A percentile compares a stretch with the other conserved stretches of the same genome.
phyloP scores from a whole-genome alignment of 30 jellyfish, hydroid and myxozoan genomes.

The Hydra vulgaris region DNA sequence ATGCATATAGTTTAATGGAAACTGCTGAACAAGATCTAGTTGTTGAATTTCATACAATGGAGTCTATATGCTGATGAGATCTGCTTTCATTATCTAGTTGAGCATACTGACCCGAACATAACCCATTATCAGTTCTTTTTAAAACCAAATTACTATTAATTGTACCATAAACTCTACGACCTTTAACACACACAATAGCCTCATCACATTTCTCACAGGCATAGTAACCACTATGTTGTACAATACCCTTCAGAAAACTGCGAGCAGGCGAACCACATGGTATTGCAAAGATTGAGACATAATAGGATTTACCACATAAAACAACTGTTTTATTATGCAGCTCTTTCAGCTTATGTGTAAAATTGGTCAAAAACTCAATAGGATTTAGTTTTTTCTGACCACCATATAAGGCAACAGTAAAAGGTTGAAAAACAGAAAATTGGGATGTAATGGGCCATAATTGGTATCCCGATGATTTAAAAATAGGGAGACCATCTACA shows the following conservation, averaged over 20 bases:
- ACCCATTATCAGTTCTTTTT: not conserved
- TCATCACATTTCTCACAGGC: not conserved
- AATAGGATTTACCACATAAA: not conserved
- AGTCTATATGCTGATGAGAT: not conserved
- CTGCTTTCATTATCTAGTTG: not conserved
- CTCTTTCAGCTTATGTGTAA: slow-evolving; percentile 4
- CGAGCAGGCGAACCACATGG: not conserved
- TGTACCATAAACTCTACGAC: not conserved
- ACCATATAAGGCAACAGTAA: slow-evolving; percentile 32
- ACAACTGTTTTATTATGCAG: not conserved
- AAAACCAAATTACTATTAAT: not conserved
- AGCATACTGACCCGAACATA: not conserved
- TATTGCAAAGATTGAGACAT: not conserved
- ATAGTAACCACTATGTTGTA: not conserved
- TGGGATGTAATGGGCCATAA: slow-evolving; percentile 16
- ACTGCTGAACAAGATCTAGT: not conserved
- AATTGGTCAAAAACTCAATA: slow-evolving; percentile 4
- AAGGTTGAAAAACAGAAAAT: slow-evolving; percentile 1
- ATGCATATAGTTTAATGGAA: not conserved
- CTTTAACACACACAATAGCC: not conserved
- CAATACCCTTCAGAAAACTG: not conserved
- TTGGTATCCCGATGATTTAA: slow-evolving; percentile 16
- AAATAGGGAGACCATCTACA: slow-evolving; percentile 21
- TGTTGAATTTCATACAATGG: not conserved
- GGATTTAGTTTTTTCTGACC: slow-evolving; percentile 25